Evolutionary conservation across 1,140 invertebrate species (phyloP).

Genomic region (Pararge aegeria): DNA sequence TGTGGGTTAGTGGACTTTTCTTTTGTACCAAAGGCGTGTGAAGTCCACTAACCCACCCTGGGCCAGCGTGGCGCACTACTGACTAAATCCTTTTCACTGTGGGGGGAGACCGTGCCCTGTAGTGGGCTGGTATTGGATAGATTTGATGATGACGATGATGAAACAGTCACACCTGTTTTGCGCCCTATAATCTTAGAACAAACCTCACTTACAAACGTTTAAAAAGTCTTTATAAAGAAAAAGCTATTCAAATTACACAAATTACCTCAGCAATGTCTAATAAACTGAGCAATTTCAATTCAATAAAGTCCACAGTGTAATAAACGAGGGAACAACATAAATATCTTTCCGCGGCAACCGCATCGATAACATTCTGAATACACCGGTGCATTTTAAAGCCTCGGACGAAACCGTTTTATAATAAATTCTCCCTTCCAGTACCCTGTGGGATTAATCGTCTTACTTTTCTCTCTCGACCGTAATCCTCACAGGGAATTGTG

Average conservation of each 20-base stretch:
- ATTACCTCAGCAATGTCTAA: slow-evolving; percentile 30
- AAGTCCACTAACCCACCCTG: no score
- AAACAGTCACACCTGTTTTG: no score
- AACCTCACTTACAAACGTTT: no score
- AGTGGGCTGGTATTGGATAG: no score
- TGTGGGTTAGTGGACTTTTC: no score
- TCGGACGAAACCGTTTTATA: slow-evolving; percentile 70
- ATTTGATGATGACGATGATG: no score
- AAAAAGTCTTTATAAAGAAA: slow-evolving; percentile 3
- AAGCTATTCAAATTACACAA: slow-evolving; percentile 21
- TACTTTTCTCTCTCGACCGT: slow-evolving; percentile 69
- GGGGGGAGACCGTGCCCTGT: no score
- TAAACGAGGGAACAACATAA: slow-evolving; percentile 44
- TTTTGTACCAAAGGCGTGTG: no score
- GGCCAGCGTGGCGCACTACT: no score
- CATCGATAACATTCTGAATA: slow-evolving; percentile 46
- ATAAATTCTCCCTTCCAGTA: slow-evolving; percentile 65
- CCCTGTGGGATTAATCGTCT: slow-evolving; percentile 74
- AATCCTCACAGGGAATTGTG: slow-evolving; percentile 71
- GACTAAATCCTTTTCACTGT: no score
- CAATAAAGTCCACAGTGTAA: slow-evolving; percentile 43
- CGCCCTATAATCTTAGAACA: no score
- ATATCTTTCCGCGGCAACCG: slow-evolving; percentile 39
- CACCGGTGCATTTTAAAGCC: slow-evolving; percentile 55
- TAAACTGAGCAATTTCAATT: slow-evolving; percentile 47